Percentiles rank a stretch among this genome's conserved stretches.
These are phyloP conservation scores for Corythornis madagascariensis DNA, from an alignment of 2,113 vertebrate species.

Conservation along the genomic window DNA sequence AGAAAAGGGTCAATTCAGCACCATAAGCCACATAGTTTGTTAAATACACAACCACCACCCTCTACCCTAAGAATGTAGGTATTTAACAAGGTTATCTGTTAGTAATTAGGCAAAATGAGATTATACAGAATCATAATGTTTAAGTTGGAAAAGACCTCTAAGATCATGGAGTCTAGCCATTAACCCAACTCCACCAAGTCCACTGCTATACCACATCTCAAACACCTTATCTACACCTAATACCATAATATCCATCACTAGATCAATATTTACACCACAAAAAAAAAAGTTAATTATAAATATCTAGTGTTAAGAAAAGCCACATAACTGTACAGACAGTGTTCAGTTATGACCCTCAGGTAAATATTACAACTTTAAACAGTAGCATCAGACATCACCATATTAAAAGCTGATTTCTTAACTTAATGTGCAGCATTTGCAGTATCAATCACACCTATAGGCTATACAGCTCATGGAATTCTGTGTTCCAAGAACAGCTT, in stretches of 20 bases:
- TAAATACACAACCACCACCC: background rate
- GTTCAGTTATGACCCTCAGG: background rate
- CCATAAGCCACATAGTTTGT: background rate
- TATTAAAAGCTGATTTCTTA: background rate
- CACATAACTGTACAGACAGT: background rate
- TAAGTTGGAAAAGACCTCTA: no score
- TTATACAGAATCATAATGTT: no score
- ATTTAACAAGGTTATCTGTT: background rate
- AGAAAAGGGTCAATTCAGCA: background rate
- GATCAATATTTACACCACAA: background rate
- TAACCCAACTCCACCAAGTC: no score
- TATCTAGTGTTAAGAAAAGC: background rate
- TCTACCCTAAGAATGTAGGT: background rate
- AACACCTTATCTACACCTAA: no score
- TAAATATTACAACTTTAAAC: background rate
- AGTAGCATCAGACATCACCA: background rate
- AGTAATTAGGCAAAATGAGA: background rate
- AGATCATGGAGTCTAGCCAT: no score
- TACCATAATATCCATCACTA: background rate
- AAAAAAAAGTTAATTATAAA: background rate
- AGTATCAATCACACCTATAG: background rate
- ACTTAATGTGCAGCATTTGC: background rate
- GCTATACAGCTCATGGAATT: background rate
- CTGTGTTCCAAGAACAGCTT: background rate
- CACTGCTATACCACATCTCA: no score